phyloP scores from a whole-genome alignment of 2,888 invertebrate species.

The Callinectes sapidus region DNA sequence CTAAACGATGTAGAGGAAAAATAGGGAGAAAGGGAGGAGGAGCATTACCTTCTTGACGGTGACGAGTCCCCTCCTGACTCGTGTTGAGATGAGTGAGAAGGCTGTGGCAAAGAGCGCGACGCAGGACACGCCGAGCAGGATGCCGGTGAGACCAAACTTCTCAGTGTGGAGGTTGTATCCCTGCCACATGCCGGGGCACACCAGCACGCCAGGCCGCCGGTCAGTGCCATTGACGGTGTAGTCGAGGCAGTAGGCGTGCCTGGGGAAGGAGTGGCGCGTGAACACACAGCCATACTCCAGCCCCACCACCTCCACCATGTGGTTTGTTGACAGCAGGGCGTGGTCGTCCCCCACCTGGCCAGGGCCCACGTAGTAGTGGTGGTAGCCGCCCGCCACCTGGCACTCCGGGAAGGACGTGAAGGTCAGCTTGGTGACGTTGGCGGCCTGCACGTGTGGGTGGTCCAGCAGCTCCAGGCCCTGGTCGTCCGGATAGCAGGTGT shows the following conservation, averaged over 20 bases:
- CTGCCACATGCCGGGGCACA: slow-evolving; percentile 54
- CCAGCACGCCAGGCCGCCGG: slow-evolving; percentile 47
- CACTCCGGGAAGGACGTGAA: slow-evolving; percentile 63
- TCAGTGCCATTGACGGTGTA: slow-evolving; percentile 53
- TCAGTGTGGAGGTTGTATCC: slow-evolving; percentile 55
- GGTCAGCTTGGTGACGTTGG: slow-evolving; percentile 56
- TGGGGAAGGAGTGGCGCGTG: slow-evolving; percentile 25
- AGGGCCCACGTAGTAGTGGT: slow-evolving; percentile 54
- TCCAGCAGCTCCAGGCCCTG: slow-evolving; percentile 42
- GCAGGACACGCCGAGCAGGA: slow-evolving; percentile 68
- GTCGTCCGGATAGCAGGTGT: slow-evolving; percentile 47
- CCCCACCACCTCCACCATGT: slow-evolving; percentile 58
- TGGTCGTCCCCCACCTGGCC: slow-evolving; percentile 51
- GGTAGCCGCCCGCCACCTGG: slow-evolving; percentile 39
- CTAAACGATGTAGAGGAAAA: background rate
- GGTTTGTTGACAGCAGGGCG: slow-evolving; percentile 23
- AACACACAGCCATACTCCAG: slow-evolving; percentile 58
- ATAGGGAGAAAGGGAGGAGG: no score
- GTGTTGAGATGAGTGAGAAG: slow-evolving; percentile 60
- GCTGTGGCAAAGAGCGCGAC: slow-evolving; percentile 62
- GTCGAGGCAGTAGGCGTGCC: slow-evolving; percentile 65
- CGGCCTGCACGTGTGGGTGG: slow-evolving; percentile 45
- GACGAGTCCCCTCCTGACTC: slow-evolving; percentile 69
- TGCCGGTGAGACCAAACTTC: slow-evolving; percentile 59
- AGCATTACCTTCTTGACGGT: slow-evolving; percentile 69